Conservation (phyloP, 2,113 vertebrate genomes). For the Mirounga angustirostris region DNA sequence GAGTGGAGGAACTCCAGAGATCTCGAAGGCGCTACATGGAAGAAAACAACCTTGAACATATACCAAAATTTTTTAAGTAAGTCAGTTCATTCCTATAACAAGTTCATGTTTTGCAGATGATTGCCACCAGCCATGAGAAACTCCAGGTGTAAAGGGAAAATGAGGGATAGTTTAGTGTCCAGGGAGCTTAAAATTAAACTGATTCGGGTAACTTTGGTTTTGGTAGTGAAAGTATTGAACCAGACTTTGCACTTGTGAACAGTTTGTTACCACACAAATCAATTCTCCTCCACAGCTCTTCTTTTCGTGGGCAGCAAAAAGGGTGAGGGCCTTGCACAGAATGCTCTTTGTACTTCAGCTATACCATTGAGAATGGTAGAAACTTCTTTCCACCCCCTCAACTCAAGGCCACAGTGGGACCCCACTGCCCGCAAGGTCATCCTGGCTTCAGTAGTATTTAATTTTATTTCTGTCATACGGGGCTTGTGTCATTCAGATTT, state of each 20-base stretch:
- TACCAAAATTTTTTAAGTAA: slow-evolving; percentile 98
- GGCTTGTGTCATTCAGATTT: neutral
- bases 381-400: neutral
- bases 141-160: neutral
- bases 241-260: neutral
- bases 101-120: neutral
- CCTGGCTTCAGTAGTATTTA: slow-evolving; percentile 28
- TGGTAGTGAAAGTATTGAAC: neutral
- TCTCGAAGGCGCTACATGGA: slow-evolving; percentile 94
- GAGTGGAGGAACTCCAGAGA: slow-evolving; percentile 97
- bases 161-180: neutral
- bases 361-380: neutral
- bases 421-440: neutral
- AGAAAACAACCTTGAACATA: slow-evolving; percentile 94
- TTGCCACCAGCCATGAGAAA: neutral
- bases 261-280: neutral
- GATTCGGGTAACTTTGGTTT: slow-evolving; percentile 7
- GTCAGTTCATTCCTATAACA: slow-evolving; percentile 69
- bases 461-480: slow-evolving; percentile 31
- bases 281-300: neutral
- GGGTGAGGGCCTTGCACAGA: neutral
- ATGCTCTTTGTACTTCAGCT: neutral
- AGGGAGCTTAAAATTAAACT: neutral
- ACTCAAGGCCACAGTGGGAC: neutral
- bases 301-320: neutral